phyloP scores from a whole-genome alignment of 2,888 invertebrate species.

The Nomada hirtipes region DNA sequence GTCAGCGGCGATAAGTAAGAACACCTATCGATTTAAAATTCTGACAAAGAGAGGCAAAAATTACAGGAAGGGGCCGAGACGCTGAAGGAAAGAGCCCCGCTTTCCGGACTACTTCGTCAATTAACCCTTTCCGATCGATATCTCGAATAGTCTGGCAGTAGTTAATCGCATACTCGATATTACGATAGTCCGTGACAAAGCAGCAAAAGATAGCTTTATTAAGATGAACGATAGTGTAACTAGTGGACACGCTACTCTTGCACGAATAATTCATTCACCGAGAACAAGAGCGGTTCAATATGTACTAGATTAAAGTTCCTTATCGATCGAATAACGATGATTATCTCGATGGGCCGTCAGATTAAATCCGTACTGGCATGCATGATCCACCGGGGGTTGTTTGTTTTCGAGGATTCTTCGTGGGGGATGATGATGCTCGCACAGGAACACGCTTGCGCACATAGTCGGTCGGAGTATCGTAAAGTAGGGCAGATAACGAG shows the following conservation, averaged over 20 bases:
- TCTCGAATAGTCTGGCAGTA: conserved; percentile 15
- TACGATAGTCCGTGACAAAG: neutral
- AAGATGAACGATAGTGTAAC: neutral
- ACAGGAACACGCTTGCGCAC: conserved; percentile 28
- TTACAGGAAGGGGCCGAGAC: conserved; percentile 1
- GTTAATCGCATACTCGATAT: conserved; percentile 8
- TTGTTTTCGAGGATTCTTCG: conserved; percentile 32
- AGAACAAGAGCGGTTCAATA: neutral
- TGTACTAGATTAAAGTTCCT: no score
- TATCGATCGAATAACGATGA: no score
- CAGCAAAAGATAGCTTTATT: neutral
- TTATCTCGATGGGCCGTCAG: neutral
- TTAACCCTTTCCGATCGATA: conserved; percentile 34
- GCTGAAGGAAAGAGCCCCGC: conserved; percentile 16
- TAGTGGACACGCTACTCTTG: neutral
- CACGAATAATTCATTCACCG: neutral
- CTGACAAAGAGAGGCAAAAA: neutral
- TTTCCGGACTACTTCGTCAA: conserved; percentile 18
- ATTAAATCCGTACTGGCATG: neutral
- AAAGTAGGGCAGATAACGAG: conserved; percentile 57
- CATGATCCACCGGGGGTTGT: neutral
- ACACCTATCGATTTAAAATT: conserved; percentile 28
- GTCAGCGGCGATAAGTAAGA: neutral
- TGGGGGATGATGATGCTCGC: conserved; percentile 6
- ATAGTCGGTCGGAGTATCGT: conserved; percentile 16